Base-by-base conservation (phyloP, 2,113 vertebrate species). In the Lycaon pictus region DNA sequence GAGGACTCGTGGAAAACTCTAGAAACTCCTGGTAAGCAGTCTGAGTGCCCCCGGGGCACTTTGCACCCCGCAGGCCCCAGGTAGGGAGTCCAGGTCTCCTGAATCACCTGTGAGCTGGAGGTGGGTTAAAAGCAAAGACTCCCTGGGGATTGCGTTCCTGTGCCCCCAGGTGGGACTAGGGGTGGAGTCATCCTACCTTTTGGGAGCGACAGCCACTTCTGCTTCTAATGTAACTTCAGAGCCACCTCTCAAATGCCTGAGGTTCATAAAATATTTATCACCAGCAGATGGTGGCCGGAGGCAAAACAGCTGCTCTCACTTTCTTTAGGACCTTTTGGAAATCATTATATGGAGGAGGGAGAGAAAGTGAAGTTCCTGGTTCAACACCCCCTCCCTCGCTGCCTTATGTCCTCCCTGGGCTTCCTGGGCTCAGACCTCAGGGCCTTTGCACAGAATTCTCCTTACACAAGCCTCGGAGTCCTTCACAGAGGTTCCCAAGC, bases 251-350 rank as follows among this genome's bases (percentile, higher is more conserved):
- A 88, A 88, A 90, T 90, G 84, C 55, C 71, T 12, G 20, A 74
- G 63, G 80, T 81, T 94, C 72, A 97, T 98, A 85, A 97, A 97
- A 88, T 97, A 98, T 98, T 97, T 88, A 97, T 88, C 48, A 74
- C 72, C 76, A 69, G 95, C 97, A 98, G 96, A 95, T 97, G 98
- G 97, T 88, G 81, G 65, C 94, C 25, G 19, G 69, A 43, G 88
- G 69, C 13, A 11, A 95, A 77, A 67, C 2, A 32, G 51, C 74
- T 0, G 0, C 83, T 81, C 56, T 88, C 7, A 3, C 62, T 97
- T 92, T 93, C 58, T 82, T 76, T 27, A 72, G 53, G 56, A 55
- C 87, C 82, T 82, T 90, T 92, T 51, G 77, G 74, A 90, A 67
- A 65, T 80, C 69, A 32, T 67, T 60, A 12, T 7, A 1, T 63